phyloP scores from a whole-genome alignment of 2,888 invertebrate genomes.

The Lochmaea crataegi region DNA sequence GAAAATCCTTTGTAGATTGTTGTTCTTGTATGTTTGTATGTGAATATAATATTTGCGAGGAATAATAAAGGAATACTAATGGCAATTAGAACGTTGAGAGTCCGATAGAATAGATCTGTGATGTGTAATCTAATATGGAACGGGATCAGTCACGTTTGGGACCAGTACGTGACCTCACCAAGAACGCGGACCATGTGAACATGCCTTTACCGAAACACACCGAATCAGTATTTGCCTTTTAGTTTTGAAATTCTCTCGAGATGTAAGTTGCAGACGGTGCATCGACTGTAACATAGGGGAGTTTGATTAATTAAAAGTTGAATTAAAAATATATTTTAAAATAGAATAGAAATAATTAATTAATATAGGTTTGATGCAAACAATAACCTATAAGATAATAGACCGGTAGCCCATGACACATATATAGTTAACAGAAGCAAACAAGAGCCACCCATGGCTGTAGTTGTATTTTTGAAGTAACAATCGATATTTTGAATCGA shows the following conservation, averaged over 20 bases:
- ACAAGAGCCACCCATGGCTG: too few relatives aligned
- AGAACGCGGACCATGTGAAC: constrained; percentile 61
- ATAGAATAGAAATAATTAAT: too few relatives aligned
- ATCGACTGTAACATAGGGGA: background rate
- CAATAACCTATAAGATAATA: too few relatives aligned
- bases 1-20: constrained; percentile 37
- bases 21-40: constrained; percentile 41
- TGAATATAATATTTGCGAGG: constrained; percentile 45
- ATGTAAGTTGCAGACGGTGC: background rate
- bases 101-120: constrained; percentile 55
- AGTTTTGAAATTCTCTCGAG: constrained; percentile 18
- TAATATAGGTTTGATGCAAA: too few relatives aligned
- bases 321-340: too few relatives aligned
- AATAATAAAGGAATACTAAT: constrained; percentile 51
- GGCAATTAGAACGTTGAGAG: constrained; percentile 53
- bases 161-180: constrained; percentile 63
- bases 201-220: constrained; percentile 46
- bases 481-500: too few relatives aligned
- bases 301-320: too few relatives aligned
- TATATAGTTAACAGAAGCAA: too few relatives aligned
- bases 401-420: too few relatives aligned
- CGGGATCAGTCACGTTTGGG: constrained; percentile 65
- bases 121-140: constrained; percentile 65
- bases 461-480: too few relatives aligned
- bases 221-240: constrained; percentile 57